Percentiles rank a stretch among this genome's conserved stretches.
These are phyloP conservation scores for Neoarius graeffei DNA, from an alignment of 2,113 vertebrate species.

Conservation along the genomic window DNA sequence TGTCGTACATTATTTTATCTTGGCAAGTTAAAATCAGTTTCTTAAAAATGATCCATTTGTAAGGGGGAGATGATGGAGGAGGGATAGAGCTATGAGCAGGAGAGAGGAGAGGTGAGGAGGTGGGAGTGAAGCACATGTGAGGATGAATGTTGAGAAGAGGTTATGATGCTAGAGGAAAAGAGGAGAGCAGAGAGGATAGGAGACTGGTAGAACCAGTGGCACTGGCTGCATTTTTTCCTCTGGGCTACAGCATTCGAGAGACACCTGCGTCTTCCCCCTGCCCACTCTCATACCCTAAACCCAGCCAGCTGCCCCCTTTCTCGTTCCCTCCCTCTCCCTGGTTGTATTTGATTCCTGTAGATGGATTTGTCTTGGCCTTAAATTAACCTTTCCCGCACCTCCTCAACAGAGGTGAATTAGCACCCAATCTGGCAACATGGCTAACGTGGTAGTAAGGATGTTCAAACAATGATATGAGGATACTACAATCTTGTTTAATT, in stretches of 20 bases:
- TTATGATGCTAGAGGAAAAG: not conserved
- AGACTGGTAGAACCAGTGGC: conserved; percentile 33
- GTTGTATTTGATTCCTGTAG: conserved; percentile 36
- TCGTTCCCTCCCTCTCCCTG: not conserved
- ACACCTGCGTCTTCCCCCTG: conserved; percentile 48
- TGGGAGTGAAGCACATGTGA: conserved; percentile 11
- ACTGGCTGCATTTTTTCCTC: conserved; percentile 37
- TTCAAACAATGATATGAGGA: conserved; percentile 32
- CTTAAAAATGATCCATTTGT: not conserved
- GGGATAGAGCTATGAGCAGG: conserved; percentile 3
- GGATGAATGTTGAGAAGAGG: conserved; percentile 1
- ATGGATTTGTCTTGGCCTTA: conserved; percentile 49
- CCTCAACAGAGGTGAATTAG: conserved; percentile 44
- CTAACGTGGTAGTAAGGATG: conserved; percentile 44
- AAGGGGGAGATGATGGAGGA: not conserved
- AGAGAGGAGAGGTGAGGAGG: conserved; percentile 6
- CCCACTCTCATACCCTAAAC: conserved; percentile 36
- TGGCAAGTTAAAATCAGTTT: not conserved
- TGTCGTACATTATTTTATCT: not conserved
- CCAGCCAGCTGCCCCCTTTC: conserved; percentile 39
- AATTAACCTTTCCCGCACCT: conserved; percentile 48
- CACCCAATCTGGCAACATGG: conserved; percentile 30
- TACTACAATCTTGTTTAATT: conserved; percentile 5
- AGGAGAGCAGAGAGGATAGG: not conserved
- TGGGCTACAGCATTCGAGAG: conserved; percentile 38